phyloP scores from a whole-genome alignment of 2,113 vertebrate genomes.

The Hyla sarda region DNA sequence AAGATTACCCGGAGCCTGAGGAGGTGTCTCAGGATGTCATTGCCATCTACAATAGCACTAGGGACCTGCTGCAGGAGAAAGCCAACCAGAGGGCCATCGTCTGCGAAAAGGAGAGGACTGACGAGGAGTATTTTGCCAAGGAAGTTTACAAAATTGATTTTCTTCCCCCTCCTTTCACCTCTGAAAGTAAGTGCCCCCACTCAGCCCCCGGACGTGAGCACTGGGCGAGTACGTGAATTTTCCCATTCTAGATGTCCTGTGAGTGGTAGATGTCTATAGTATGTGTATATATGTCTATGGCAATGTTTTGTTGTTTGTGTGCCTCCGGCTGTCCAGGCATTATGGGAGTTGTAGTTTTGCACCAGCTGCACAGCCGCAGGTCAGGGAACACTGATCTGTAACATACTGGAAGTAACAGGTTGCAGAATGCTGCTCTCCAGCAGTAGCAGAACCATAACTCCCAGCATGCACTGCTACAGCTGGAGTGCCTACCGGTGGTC shows the following conservation, averaged over 20 bases:
- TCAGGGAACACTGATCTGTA: too few relatives aligned
- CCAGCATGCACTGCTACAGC: too few relatives aligned
- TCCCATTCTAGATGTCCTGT: background rate
- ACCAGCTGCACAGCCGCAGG: too few relatives aligned
- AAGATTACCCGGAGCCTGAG: slow-evolving; percentile 79
- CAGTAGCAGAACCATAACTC: too few relatives aligned
- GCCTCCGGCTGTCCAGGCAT: too few relatives aligned
- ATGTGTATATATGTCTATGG: background rate
- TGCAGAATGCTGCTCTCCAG: too few relatives aligned
- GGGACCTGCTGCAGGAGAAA: slow-evolving; percentile 95
- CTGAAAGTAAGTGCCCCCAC: slow-evolving; percentile 87
- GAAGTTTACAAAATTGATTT: slow-evolving; percentile 98
- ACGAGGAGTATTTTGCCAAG: slow-evolving; percentile 98
- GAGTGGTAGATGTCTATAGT: background rate
- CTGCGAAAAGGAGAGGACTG: slow-evolving; percentile 94
- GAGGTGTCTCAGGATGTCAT: slow-evolving; percentile 91
- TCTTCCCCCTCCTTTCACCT: slow-evolving; percentile 75
- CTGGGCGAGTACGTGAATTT: slow-evolving; percentile 6
- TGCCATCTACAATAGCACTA: slow-evolving; percentile 97
- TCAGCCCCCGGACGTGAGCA: slow-evolving; percentile 10
- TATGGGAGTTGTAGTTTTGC: background rate
- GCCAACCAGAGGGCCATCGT: slow-evolving; percentile 89
- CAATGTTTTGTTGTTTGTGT: too few relatives aligned
- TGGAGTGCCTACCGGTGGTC: too few relatives aligned
- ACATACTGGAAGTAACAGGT: too few relatives aligned